Base-by-base conservation (phyloP, 1,140 invertebrate genomes). In the Hetaerina americana region DNA sequence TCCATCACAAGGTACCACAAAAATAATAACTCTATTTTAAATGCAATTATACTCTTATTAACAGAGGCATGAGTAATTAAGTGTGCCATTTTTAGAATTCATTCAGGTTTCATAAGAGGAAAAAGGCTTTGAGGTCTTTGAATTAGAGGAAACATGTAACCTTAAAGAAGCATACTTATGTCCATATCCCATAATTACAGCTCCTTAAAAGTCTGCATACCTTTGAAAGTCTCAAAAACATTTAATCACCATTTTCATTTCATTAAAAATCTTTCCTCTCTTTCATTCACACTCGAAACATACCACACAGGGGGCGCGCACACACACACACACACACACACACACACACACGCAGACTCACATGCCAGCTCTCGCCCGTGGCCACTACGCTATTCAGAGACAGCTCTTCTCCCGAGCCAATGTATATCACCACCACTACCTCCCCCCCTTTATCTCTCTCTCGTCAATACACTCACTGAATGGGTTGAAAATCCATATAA, bases 1-100 rank as follows among this genome's bases (percentile, higher is more conserved):
- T 57, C 15, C 40, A 57, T n/a, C 40, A 57, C 40, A 57, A 57
- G 22, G 2, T 57, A 57, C 40, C 40, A 57, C 40, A 57, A 57
- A 57, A 57, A 57, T 57, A 57, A 57, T 57, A 57, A 57, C 40
- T 57, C 40, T 57, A 57, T 57, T 57, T 57, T 57, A 57, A 57
- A 57, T 57, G 40, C 40, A 57, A 57, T 18, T 57, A 57, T 57
- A 57, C 40, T 57, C 40, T 57, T 57, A 57, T 57, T 18, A 57
- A 57, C 40, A 57, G 40, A 57, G 40, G 40, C 40, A 57, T 57
- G 40, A 57, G 40, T 57, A 57, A 57, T 57, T 57, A 57, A 57
- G 40, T 57, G 40, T 57, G 40, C 40, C 40, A 57, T 57, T 57
- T n/a, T 57, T 57, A 57, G 40, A n/a, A 57, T 57, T 57, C 40